A percentile compares a stretch with the other conserved stretches of the same genome.
phyloP scores from a whole-genome alignment of 1,140 invertebrate genomes.

The Hylaeus anthracinus region DNA sequence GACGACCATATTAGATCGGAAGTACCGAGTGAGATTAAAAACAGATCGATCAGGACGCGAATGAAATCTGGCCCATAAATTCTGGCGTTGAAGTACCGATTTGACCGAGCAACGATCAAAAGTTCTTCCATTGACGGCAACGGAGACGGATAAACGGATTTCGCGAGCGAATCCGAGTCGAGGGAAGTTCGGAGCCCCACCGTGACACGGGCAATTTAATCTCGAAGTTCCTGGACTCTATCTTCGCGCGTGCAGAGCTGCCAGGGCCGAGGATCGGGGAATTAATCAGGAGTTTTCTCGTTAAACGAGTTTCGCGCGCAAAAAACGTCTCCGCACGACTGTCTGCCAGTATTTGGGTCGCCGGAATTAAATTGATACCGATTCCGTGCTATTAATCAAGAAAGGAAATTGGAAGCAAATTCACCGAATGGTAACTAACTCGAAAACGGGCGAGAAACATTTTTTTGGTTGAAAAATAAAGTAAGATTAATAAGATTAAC shows the following conservation, averaged over 20 bases:
- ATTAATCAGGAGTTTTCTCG: slow-evolving; percentile 22
- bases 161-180: not conserved
- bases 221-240: slow-evolving; percentile 1
- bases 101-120: not conserved
- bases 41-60: no score
- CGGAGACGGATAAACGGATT: not conserved
- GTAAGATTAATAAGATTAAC: no score
- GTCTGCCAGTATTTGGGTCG: no score
- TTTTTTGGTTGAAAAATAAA: no score
- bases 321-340: not conserved
- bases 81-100: no score
- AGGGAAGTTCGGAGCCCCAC: not conserved
- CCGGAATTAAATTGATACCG: no score
- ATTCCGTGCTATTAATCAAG: no score
- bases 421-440: no score
- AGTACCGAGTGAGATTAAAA: no score
- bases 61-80: not conserved
- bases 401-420: no score
- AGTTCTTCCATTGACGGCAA: not conserved
- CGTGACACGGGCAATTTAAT: slow-evolving; percentile 10
- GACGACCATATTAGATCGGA: no score
- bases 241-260: not conserved
- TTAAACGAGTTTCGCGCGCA: not conserved
- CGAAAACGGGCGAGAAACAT: no score
- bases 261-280: not conserved